Base-by-base conservation (phyloP, 2,113 vertebrate species). In the Acrocephalus kingi region DNA sequence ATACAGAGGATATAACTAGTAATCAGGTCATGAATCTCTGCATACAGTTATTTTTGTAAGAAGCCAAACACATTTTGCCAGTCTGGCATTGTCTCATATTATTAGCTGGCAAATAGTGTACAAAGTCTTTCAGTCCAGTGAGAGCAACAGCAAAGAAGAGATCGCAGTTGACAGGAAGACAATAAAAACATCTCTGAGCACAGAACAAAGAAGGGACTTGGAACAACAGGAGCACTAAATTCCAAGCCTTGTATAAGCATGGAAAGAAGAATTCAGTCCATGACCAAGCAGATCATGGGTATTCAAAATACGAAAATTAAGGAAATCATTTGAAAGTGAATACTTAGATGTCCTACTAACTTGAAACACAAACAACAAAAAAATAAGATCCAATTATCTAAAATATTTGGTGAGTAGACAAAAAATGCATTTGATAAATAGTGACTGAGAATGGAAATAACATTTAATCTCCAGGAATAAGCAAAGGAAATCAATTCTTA, bases 41-140 rank as follows among this genome's bases (percentile, higher is more conserved):
- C 78, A 76, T 66, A 83, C 56, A 66, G 66, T 63, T 87, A 87
- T 76, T 91, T 87, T 82, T 95, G 66, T 54, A 68, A 94, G 78
- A 85, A 85, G 71, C 41, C 67, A 77, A 88, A 79, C 71, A 76
- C 67, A 93, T 73, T 88, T 85, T 49, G 71, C 58, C 82, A 94
- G 62, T 11, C 81, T 93, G 72, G 79, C 4, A 13, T 75, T 41
- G 5, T 85, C 75, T 90, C 64, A 33, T 37, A 30, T 69, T 80
- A 84, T 90, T 91, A 94, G 68, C 64, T 90, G 80, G 72, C 76
- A 87, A 96, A 83, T 19, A 89, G 48, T 17, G 46, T 30, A 80
- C 27, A 37, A 79, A 90, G 51, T n/a, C 80, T 92, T 91, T 86
- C 89, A 80, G 59, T 41, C 68, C 80, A 62, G 68, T 2, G 15